Evolutionary conservation across 2,888 invertebrate genomes (phyloP).

Genomic region (Mimumesa dahlbomi): DNA sequence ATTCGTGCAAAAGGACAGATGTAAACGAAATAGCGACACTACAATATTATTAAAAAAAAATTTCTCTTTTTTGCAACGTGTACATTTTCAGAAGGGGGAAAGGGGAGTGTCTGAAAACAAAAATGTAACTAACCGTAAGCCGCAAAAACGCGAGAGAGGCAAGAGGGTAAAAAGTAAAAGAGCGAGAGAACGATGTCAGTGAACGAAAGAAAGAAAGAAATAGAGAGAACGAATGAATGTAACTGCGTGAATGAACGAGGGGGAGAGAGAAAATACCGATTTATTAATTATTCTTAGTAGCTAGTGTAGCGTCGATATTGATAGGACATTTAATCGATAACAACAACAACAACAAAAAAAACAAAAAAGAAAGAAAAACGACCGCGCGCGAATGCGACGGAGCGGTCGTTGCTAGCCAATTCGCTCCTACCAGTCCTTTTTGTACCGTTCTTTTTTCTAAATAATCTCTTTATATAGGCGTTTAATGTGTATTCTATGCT

Average conservation of each 20-base stretch:
- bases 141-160: not conserved
- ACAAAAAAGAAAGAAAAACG: slow-evolving; percentile 17
- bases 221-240: slow-evolving; percentile 1
- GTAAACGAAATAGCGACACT: slow-evolving; percentile 27
- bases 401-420: slow-evolving; percentile 75
- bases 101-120: slow-evolving; percentile 33
- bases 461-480: slow-evolving; percentile 69
- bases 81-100: slow-evolving; percentile 55
- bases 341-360: too few species aligned
- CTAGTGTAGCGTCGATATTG: slow-evolving; percentile 68
- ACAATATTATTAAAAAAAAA: too few species aligned
- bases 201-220: not conserved
- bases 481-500: slow-evolving; percentile 54
- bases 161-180: not conserved
- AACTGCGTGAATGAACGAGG: slow-evolving; percentile 8
- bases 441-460: slow-evolving; percentile 77
- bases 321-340: slow-evolving; percentile 60
- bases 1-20: not conserved
- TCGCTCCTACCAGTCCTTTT: slow-evolving; percentile 74
- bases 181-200: slow-evolving; percentile 16
- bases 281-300: slow-evolving; percentile 71
- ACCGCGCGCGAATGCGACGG: slow-evolving; percentile 29
- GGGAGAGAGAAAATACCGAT: slow-evolving; percentile 48
- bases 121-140: slow-evolving; percentile 24
- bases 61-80: slow-evolving; percentile 44